Conservation (phyloP, 2,113 vertebrate genomes). For the Chelonoidis abingdonii region DNA sequence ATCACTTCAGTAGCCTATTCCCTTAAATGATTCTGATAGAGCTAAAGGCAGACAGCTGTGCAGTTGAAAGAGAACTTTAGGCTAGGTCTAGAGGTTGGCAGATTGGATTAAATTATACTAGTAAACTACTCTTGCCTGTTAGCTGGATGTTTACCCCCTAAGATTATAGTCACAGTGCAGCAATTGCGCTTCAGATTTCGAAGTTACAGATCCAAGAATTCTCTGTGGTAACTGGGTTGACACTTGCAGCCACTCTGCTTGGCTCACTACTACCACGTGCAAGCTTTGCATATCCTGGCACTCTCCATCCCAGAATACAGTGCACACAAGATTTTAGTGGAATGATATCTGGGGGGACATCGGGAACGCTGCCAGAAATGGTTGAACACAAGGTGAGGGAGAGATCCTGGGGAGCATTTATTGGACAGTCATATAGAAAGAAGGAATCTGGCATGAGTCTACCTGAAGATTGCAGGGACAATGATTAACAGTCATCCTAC, state of each 20-base stretch:
- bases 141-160: not conserved
- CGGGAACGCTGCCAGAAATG: not conserved
- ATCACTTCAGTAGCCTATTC: not conserved
- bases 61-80: not conserved
- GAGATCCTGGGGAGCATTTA: no score
- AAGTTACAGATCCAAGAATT: not conserved
- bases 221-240: not conserved
- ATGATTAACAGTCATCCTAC: no score
- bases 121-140: not conserved
- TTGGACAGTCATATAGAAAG: no score
- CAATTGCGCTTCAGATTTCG: not conserved
- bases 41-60: not conserved
- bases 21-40: not conserved
- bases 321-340: not conserved
- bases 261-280: no score
- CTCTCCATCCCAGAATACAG: no score
- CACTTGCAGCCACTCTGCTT: not conserved
- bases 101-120: not conserved
- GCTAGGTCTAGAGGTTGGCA: fast-evolving
- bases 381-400: not conserved
- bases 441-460: no score
- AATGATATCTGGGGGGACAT: not conserved
- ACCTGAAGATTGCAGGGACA: no score
- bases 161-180: not conserved
- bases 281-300: not conserved